Evolutionary conservation across 1,140 invertebrate species (phyloP).

Genomic region (Gonioctena quinquepunctata): DNA sequence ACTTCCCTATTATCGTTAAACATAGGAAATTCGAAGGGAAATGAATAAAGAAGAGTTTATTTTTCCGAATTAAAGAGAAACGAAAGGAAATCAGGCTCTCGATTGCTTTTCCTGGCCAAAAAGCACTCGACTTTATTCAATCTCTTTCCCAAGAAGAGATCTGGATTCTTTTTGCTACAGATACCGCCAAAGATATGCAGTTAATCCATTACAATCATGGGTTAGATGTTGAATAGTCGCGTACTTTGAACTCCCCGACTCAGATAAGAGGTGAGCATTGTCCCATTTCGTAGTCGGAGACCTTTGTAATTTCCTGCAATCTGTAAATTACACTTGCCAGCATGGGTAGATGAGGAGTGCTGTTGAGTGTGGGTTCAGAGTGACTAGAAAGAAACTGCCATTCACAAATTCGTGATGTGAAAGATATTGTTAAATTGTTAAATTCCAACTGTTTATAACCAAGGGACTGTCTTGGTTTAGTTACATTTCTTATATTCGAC

Average conservation of each 20-base stretch:
- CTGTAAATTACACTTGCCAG: constrained; percentile 11
- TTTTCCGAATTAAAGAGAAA: not conserved
- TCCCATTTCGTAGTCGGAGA: constrained; percentile 13
- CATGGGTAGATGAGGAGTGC: not conserved
- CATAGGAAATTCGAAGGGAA: not conserved
- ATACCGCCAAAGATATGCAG: constrained; percentile 15
- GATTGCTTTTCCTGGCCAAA: not conserved
- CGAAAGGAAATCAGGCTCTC: not conserved
- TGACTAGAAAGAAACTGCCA: too few species aligned
- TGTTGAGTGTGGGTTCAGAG: not conserved
- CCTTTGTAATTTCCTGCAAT: constrained; percentile 17
- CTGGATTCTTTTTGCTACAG: constrained; percentile 2
- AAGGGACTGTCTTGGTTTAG: too few species aligned
- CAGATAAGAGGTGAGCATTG: constrained; percentile 21
- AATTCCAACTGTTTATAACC: too few species aligned
- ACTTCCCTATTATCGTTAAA: too few species aligned
- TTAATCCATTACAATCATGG: constrained; percentile 25
- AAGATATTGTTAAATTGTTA: too few species aligned
- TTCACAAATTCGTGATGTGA: too few species aligned
- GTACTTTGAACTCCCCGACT: constrained; percentile 14
- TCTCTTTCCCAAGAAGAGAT: not conserved
- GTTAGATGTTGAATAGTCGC: constrained; percentile 4
- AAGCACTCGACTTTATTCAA: constrained; percentile 9
- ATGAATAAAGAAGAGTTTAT: not conserved
- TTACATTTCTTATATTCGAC: too few species aligned